Evolutionary conservation across 1,140 invertebrate species (phyloP), one percentile per base, ranked within the genome.

Genomic region (Drosophila athabasca): DNA sequence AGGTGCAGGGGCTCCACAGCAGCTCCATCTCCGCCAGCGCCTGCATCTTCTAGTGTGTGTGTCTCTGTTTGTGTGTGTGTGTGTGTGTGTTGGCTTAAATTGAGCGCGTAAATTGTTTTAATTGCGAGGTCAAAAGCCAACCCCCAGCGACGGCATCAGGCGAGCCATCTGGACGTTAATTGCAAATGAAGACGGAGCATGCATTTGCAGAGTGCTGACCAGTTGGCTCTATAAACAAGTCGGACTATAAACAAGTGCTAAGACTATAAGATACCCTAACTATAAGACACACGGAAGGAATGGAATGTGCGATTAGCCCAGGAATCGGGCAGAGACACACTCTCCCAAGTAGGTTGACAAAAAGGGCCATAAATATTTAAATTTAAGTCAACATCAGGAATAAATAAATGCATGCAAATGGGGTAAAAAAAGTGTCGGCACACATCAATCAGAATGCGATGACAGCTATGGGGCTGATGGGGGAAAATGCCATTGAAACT

Each of bases 51-150:
- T 43, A 64, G 51, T 58, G 70, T 77, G 54, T 62, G 60, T 67
- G 48, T 45, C 55, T 43, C 9, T 24, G 1, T 46, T 6, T 11
- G 41, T 48, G n/a, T 45, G 45, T 29, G 43, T 64, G 45, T 61
- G 65, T 76, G 46, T 60, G 50, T 79, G 48, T 45, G 59, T 55
- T 54, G 70, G 67, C 60, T 71, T 67, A 87, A 85, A 85, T 85
- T 85, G 81, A 85, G 81, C 81, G 81, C 83, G 84, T 85, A 85
- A 85, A 85, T 87, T 81, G 83, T 82, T 85, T 85, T 85, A 85
- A 85, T 85, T 85, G 81, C 83, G 54, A 57, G 45, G 64, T 52
- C 64, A 69, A 50, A 69, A 68, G 66, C 51, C 66, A 69, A 43
- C 51, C 35, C 54, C 31, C 48, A 15, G 43, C 64, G 41, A 15